Evolutionary conservation across 2,888 invertebrate genomes (phyloP), one percentile per base, ranked within the genome.

Genomic region (Lypha dubia): DNA sequence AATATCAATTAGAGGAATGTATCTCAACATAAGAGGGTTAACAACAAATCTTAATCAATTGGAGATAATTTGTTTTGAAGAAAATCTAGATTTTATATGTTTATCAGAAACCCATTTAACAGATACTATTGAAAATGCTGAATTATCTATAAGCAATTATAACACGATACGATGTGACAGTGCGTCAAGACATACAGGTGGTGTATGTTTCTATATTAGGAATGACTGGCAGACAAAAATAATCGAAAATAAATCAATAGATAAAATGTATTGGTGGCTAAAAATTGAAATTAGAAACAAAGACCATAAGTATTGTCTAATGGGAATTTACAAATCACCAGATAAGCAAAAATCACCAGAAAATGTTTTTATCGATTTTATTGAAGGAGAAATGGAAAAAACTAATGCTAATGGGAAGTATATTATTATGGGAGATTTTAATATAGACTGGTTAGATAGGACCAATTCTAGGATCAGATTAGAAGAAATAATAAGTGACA

Each of bases 1-100:
- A 63, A 24, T 24, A 22, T 24, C 15, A 63, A n/a, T n/a, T n/a
- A n/a, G n/a, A n/a, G n/a, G n/a, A n/a, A 38, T 63, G 22, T 63
- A 63, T 68, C 32, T 56, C 8, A 70, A 70, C 17, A 70, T 53
- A n/a, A 11, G 65, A 32, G 65, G 32, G 11, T 17, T 32, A 6
- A 65, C 49, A 49, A 41, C 41, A 32, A 46, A 65, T 49, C 49
- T 49, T 32, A n/a, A 60, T 35, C 20, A 38, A 35, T 32, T 32
- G 32, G 32, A 7, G 32, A 32, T 32, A 32, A 32, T 32, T 32
- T 32, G 32, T 20, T 35, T 60, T 20, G 17, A 17, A 60, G 60
- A n/a, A 17, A 60, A 56, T 8, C 38, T 41, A 11, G 38, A 41
- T 41, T 41, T 41, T 41, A 41, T 41, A 41, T n/a, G n/a, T n/a